Percentiles rank a stretch among this genome's conserved stretches.
Evolutionary conservation across 2,888 invertebrate species (phyloP).

Genomic region (Tachystola acroxantha): DNA sequence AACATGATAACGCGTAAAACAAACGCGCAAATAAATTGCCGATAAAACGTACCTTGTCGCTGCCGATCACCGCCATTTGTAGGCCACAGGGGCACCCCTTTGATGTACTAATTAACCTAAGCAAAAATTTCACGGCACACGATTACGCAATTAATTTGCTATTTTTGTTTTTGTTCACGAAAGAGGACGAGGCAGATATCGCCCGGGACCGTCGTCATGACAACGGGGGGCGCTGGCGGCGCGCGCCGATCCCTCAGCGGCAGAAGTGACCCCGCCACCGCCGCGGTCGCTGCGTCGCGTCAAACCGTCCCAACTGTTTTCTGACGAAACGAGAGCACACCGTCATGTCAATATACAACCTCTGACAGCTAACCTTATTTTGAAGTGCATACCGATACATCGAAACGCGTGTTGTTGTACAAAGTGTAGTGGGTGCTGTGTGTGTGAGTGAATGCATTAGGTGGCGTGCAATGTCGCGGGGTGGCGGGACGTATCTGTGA

Average conservation of each 20-base stretch:
- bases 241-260: constrained; percentile 64
- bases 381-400: constrained; percentile 24
- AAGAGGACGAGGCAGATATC: constrained; percentile 60
- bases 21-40: constrained; percentile 16
- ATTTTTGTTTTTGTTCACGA: constrained; percentile 69
- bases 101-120: constrained; percentile 48
- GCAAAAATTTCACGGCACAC: constrained; percentile 55
- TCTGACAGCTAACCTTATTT: constrained; percentile 30
- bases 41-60: constrained; percentile 31
- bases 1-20: constrained; percentile 3
- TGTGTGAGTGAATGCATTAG: constrained; percentile 53
- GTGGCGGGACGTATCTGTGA: constrained; percentile 52
- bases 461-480: constrained; percentile 53
- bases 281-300: constrained; percentile 54
- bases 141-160: constrained; percentile 74
- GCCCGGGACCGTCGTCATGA: constrained; percentile 67
- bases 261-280: constrained; percentile 63
- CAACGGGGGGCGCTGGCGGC: constrained; percentile 66
- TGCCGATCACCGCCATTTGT: constrained; percentile 26
- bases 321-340: constrained; percentile 46
- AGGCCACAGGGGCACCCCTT: constrained; percentile 33
- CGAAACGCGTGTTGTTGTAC: constrained; percentile 33
- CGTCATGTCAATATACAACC: constrained; percentile 43
- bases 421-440: constrained; percentile 30
- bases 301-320: constrained; percentile 38